Base-by-base conservation (phyloP, 2,888 invertebrate species). In the Pristionchus fissidentatus region DNA sequence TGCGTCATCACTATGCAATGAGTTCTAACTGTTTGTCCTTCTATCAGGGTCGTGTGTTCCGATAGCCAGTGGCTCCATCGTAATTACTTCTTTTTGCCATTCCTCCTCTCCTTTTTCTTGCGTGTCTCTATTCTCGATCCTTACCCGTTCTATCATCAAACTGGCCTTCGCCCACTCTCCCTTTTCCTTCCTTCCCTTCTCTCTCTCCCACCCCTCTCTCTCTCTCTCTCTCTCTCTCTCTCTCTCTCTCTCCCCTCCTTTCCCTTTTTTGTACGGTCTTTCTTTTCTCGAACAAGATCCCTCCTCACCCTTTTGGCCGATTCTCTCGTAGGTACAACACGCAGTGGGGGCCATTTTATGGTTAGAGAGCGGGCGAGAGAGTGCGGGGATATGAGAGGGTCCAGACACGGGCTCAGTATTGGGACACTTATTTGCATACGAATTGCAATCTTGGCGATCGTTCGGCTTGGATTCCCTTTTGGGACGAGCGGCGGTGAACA, bases 81-180 rank as follows among this genome's bases (percentile, higher is more conserved):
- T 70, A 70, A 70, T 70, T 70, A 70, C 70, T 41, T 43, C 70
- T 70, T 70, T 70, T 70, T 70, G 70, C 70, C 70, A 70, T 70
- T 70, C 43, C 70, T 66, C 66, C 43, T 26, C 66, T 66, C 70
- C 43, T 41, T 70, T 70, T 70, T 43, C n/a, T n/a, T n/a, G n/a
- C n/a, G n/a, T n/a, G n/a, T n/a, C n/a, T n/a, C n/a, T n/a, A n/a
- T n/a, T n/a, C n/a, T n/a, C n/a, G n/a, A n/a, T n/a, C 70, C 70
- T 70, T 70, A 41, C 70, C 70, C 70, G 70, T 70, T 70, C 70
- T 70, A 70, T 70, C 70, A 70, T 66, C 70, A 70, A 70, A 70
- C 70, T 70, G 70, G 70, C 70, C 70, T 70, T 70, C n/a, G 49
- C 75, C 32, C 32, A 77, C 41, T 29, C 46, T 10, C 10, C 19